Evolutionary conservation across 1,140 invertebrate species (phyloP), one percentile per base, ranked within the genome.

Genomic region (Rhizoglyphus robini): DNA sequence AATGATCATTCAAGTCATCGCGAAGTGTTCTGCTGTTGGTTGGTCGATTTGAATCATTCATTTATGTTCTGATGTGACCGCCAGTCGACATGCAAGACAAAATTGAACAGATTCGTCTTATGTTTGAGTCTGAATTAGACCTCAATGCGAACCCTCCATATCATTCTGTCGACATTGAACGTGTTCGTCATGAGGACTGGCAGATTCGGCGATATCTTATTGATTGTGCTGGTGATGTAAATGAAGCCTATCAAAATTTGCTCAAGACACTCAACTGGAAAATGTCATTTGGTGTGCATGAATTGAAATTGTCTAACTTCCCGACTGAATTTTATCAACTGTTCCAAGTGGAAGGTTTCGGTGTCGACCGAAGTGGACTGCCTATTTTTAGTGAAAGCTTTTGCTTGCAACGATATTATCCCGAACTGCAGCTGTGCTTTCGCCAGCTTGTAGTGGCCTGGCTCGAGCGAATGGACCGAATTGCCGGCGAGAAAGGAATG

Each of bases 181-280:
- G 67, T 34, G 58, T 68, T 36, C 83, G 81, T 70, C 81, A 74
- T 62, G 80, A 81, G 70, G 81, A 88, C 74, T 73, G 80, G 8
- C 88, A 85, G 83, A 73, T 88, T 4, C 75, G 74, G 65, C 75
- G 85, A 49, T 90, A 88, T 73, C 75, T 90, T 29, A 2, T 20
- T 13, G 15, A 46, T 15, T 29, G 11, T 31, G 8, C 46, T 49
- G 27, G 27, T 30, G 15, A 41, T 23, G 77, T 84, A 67, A 83
- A 86, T 73, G 75, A 81, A 3, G 58, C 15, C 23, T 13, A 32
- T 70, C 75, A 76, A 41, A 80, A 88, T 0, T 75, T 86, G 1
- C 80, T 83, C 20, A 88, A 91, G 83, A 75, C 86, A 32, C 82
- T 88, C 67, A 79, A 82, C 68, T 96, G 91, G 89, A 81, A 91